Base-by-base conservation (phyloP, 2,113 vertebrate species). In the Dinomys branickii region DNA sequence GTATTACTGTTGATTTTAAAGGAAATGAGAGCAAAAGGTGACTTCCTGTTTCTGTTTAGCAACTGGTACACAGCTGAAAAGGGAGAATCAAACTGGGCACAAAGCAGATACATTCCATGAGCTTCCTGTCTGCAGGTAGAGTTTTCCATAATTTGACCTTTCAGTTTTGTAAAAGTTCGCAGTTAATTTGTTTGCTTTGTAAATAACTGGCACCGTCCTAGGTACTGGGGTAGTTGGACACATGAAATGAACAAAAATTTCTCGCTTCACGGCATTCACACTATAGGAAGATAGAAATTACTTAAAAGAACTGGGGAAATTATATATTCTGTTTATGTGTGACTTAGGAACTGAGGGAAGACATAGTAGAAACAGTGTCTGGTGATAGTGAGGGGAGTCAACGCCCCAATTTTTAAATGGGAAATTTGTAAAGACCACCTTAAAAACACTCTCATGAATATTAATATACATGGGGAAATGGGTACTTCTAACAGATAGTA, bases 1-100 rank as follows among this genome's bases (percentile, higher is more conserved):
- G 56, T 94, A 67, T 94, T 97, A 91, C 78, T 28, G 88, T 93
- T 90, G 95, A 92, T 95, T 97, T 95, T 91, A 19, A 96, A 92
- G 95, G 88, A 92, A 97, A 94, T 28, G 71, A 65, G 75, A 93
- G 41, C 44, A 58, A 89, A 85, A 73, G 82, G 13, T 82, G 84
- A 54, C 91, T 89, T 94, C 91, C 44, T 80, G 22, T 86, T 96
- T 96, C 91, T 95, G 41, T 83, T 88, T 93, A 93, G 77, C 67
- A 91, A 86, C 17, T 65, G 88, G 71, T 59, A 54, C 75, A 54
- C 16, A 67, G 78, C 85, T 92, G 78, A 97, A 87, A 94, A 50
- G 82, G 41, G 69, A 85, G 54, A 92, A 26, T 90, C 41, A 30
- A 52, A 33, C 58, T 41, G 47, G 56, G 19, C 17, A 69, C 26